Conservation (phyloP, 2,113 vertebrate species). For the Prunella himalayana region DNA sequence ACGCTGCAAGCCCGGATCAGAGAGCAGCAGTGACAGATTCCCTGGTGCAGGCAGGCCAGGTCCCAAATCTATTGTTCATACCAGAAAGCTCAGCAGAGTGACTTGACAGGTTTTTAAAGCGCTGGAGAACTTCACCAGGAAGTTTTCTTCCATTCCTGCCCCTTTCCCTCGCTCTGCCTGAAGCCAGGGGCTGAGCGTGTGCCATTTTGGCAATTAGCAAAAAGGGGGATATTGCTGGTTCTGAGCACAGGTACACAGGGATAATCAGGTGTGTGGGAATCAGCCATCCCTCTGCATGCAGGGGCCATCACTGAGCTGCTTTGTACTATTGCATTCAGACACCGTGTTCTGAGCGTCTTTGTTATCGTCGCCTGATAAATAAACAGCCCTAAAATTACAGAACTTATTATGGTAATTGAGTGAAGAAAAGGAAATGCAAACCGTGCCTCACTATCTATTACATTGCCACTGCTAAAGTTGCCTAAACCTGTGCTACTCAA, state of each 20-base stretch:
- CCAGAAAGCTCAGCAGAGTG: neutral
- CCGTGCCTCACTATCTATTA: slow-evolving; percentile 43
- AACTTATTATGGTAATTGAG: slow-evolving; percentile 80
- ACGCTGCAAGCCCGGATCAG: neutral
- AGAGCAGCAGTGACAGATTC: slow-evolving; percentile 39
- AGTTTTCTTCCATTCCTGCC: neutral
- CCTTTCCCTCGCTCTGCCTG: neutral
- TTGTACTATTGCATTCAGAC: slow-evolving; percentile 63
- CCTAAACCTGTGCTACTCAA: slow-evolving; percentile 67
- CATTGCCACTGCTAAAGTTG: slow-evolving; percentile 65
- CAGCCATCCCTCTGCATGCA: neutral
- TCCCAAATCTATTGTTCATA: slow-evolving; percentile 41
- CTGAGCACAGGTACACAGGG: neutral
- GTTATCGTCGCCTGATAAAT: slow-evolving; percentile 75
- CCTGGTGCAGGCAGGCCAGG: neutral
- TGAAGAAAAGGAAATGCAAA: slow-evolving; percentile 62
- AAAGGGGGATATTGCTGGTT: neutral
- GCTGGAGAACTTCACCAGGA: slow-evolving; percentile 9
- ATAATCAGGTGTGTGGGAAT: slow-evolving; percentile 54
- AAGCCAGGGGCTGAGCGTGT: neutral
- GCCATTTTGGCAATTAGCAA: neutral
- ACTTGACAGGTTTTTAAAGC: slow-evolving; percentile 23
- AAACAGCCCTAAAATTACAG: slow-evolving; percentile 76
- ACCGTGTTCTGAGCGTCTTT: slow-evolving; percentile 64
- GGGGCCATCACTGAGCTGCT: slow-evolving; percentile 47